Conservation (phyloP, 2,888 invertebrate species). For the Calameuta filiformis region DNA sequence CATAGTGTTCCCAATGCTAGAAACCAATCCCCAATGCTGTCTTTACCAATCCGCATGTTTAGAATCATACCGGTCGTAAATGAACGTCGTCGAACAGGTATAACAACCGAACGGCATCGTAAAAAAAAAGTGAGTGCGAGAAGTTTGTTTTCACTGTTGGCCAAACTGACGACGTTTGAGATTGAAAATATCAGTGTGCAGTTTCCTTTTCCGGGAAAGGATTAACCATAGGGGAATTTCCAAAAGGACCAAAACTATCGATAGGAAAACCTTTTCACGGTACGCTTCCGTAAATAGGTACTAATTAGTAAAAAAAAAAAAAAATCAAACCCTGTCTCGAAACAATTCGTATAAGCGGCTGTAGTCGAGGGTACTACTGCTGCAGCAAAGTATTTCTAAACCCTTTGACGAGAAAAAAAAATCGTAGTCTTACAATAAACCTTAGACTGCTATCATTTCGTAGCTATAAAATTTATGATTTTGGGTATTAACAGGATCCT, state of each 20-base stretch:
- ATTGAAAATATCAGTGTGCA: neutral
- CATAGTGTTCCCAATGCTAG: neutral
- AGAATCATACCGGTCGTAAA: neutral
- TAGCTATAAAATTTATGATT: neutral
- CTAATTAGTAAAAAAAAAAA: neutral
- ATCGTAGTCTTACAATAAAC: neutral
- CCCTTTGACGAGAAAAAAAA: neutral
- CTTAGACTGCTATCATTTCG: neutral
- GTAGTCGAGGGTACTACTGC: neutral
- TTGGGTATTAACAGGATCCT: neutral
- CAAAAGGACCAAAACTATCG: neutral
- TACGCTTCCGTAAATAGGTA: neutral
- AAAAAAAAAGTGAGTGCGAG: neutral
- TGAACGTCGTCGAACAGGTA: conserved; percentile 20
- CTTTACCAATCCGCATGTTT: neutral
- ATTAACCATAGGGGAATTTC: neutral
- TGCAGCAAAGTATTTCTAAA: neutral
- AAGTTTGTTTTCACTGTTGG: neutral
- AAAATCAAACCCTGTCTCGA: neutral
- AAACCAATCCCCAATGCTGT: neutral
- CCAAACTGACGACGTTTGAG: neutral
- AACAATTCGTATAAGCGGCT: neutral
- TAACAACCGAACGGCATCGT: conserved; percentile 9
- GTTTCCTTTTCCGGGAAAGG: neutral
- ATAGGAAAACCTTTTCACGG: neutral